phyloP scores from a whole-genome alignment of 2,113 vertebrate genomes.

The Macquaria ambigua region DNA sequence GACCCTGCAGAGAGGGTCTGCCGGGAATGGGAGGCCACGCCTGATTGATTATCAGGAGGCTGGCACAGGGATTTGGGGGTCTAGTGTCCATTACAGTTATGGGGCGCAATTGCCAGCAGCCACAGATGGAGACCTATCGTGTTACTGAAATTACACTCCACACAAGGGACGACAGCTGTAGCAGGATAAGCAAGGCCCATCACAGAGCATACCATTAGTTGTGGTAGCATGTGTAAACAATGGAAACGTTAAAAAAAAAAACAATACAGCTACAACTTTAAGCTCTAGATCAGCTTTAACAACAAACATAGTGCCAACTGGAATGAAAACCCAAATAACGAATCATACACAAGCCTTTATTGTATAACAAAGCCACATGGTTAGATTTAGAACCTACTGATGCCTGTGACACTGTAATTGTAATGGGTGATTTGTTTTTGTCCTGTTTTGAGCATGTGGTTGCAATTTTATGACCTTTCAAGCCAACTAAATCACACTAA shows the following conservation, averaged over 20 bases:
- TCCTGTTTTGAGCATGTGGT: constrained; percentile 41
- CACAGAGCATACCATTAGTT: constrained; percentile 57
- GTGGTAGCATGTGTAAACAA: constrained; percentile 71
- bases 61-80: constrained; percentile 61
- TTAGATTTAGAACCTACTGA: constrained; percentile 21
- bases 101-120: constrained; percentile 62
- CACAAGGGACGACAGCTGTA: constrained; percentile 86
- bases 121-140: constrained; percentile 64
- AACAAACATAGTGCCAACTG: constrained; percentile 40
- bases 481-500: constrained; percentile 6
- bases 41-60: constrained; percentile 74
- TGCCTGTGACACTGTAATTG: constrained; percentile 37
- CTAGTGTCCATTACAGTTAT: constrained; percentile 54
- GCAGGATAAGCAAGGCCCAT: constrained; percentile 48
- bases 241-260: constrained; percentile 23
- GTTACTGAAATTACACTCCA: constrained; percentile 84
- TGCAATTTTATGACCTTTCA: constrained; percentile 55
- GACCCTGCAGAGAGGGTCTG: constrained; percentile 68
- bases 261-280: constrained; percentile 31
- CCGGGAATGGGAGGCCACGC: constrained; percentile 21
- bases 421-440: constrained; percentile 48
- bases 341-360: constrained; percentile 13
- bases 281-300: constrained; percentile 44
- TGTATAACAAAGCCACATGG: constrained; percentile 32
- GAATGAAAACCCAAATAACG: constrained; percentile 5